Conservation (phyloP, 2,888 invertebrate species). For the Dione vanillae region DNA sequence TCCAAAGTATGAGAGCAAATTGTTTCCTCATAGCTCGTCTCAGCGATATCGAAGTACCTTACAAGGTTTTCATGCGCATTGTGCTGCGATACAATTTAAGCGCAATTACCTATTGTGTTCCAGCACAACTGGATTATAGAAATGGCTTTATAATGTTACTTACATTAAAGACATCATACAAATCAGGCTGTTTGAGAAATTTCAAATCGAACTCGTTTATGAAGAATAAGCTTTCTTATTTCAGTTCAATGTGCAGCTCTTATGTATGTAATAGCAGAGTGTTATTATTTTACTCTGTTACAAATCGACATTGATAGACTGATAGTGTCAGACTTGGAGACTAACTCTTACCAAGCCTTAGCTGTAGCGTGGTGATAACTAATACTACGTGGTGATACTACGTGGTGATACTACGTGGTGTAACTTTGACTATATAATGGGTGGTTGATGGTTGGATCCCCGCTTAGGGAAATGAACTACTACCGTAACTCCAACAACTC, state of each 20-base stretch:
- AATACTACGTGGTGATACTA: too few species aligned
- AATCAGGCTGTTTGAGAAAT: slow-evolving; percentile 5
- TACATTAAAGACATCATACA: not conserved
- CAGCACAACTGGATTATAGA: slow-evolving; percentile 7
- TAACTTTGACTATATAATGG: too few species aligned
- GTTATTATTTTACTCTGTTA: not conserved
- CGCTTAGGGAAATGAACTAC: too few species aligned
- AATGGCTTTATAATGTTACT: slow-evolving; percentile 7
- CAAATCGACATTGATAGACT: not conserved
- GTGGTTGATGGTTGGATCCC: too few species aligned
- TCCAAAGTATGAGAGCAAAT: slow-evolving; percentile 7
- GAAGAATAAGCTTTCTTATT: not conserved
- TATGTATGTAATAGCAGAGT: not conserved
- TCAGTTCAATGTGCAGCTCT: not conserved
- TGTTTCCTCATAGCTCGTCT: slow-evolving; percentile 11
- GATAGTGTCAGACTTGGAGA: not conserved
- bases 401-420: too few species aligned
- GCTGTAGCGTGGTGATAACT: too few species aligned
- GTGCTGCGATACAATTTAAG: slow-evolving; percentile 15
- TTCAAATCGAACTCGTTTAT: not conserved
- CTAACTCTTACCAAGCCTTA: too few species aligned
- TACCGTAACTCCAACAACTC: too few species aligned
- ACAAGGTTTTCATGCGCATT: not conserved
- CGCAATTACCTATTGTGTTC: slow-evolving; percentile 17
- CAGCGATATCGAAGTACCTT: slow-evolving; percentile 12